Evolutionary conservation across 1,140 invertebrate species (phyloP).

Genomic region (Polypedilum pembai): DNA sequence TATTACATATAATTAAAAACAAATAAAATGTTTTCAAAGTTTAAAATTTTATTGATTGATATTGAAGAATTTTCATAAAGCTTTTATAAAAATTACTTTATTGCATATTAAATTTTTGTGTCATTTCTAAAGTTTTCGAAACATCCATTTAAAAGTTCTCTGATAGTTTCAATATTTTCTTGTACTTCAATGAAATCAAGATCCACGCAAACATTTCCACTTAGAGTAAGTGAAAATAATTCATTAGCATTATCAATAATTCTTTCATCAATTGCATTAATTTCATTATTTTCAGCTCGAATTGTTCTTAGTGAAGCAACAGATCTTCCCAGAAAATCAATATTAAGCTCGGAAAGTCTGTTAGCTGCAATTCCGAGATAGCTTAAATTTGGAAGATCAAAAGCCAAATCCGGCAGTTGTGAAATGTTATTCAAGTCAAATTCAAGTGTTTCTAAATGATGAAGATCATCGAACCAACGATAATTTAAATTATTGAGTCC

Average conservation of each 20-base stretch:
- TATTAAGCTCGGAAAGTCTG: not conserved
- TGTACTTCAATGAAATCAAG: not conserved
- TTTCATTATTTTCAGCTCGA: not conserved
- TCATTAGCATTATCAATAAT: not conserved
- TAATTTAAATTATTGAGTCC: not conserved
- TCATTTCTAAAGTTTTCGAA: not conserved
- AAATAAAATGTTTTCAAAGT: too few species aligned
- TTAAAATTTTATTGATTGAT: too few species aligned
- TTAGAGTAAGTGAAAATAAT: not conserved
- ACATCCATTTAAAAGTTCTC: not conserved
- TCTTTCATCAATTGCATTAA: not conserved
- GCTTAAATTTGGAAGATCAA: not conserved
- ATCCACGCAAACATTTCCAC: not conserved
- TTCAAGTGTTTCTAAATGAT: not conserved
- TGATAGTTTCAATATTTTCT: not conserved
- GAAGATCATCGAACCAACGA: not conserved
- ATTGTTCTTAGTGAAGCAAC: not conserved
- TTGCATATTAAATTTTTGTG: not conserved
- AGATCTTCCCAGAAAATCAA: not conserved
- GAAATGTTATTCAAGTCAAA: not conserved
- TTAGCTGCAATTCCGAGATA: not conserved
- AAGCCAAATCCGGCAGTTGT: not conserved
- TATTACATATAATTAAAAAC: too few species aligned
- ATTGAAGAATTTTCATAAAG: not conserved
- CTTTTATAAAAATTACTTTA: not conserved